phyloP scores from a whole-genome alignment of 64 coral and sea anemone genomes.

The Montipora capricornis region DNA sequence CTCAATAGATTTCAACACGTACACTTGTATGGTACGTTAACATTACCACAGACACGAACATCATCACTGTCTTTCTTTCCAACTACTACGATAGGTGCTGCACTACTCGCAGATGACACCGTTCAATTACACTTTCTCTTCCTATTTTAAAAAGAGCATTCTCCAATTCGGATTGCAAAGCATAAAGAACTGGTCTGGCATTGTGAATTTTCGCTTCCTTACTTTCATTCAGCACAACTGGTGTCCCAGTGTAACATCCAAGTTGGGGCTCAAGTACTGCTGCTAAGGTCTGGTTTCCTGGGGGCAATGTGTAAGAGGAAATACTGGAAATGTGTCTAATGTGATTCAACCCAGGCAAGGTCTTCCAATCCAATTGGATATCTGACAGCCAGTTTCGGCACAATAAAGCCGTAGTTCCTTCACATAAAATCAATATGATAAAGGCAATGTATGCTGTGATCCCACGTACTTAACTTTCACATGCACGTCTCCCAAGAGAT shows the following conservation, averaged over 20 bases:
- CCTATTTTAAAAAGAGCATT: constrained; percentile 65
- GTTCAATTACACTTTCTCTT: constrained; percentile 70
- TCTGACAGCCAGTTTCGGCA: background rate
- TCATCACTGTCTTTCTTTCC: no score
- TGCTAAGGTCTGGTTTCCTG: constrained; percentile 31
- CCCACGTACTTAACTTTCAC: constrained; percentile 37
- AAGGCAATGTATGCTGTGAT: constrained; percentile 54
- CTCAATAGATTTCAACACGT: constrained; percentile 33
- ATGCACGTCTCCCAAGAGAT: background rate
- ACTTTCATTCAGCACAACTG: background rate
- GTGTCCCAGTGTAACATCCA: constrained; percentile 48
- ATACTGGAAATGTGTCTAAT: background rate
- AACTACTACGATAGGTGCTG: constrained; percentile 30
- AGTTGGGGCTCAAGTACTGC: constrained; percentile 32
- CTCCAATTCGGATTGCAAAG: background rate
- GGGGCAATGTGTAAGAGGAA: background rate
- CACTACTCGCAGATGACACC: constrained; percentile 66
- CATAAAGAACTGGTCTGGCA: constrained; percentile 50
- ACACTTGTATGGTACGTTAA: background rate
- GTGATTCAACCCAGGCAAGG: constrained; percentile 56
- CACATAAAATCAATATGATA: constrained; percentile 2
- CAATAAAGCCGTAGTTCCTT: constrained; percentile 29
- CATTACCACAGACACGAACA: no score
- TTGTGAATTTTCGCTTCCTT: constrained; percentile 42
- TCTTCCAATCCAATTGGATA: constrained; percentile 31